Evolutionary conservation across 2,797 vertebrate species (phyloP), one percentile per base, ranked within the genome.

Genomic region (Geotria australis): DNA sequence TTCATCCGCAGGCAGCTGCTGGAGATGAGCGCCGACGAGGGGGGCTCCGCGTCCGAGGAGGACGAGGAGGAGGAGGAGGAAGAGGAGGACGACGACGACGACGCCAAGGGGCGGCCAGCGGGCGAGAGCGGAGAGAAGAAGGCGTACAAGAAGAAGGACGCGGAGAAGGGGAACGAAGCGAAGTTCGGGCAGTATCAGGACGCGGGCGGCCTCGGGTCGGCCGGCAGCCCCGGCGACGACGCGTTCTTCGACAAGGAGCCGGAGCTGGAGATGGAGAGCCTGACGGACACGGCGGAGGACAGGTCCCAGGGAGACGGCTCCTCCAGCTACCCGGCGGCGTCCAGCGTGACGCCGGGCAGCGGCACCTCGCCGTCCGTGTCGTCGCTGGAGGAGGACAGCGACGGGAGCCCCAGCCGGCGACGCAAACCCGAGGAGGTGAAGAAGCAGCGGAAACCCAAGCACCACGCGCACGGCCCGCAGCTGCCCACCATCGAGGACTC

Each of bases 21-120:
- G 69, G 89, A 96, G 70, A 98, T 98, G 88, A 96, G 91, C 8
- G 91, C 91, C 0, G 93, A 98, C 67, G 93, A 99, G 66, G 91
- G 95, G 60, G 88, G 51, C 15, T 55, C 93, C 61, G 62, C 76
- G 8, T 57, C 59, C 1, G 73, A 76, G 56, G 81, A 81, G 61
- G 84, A 76, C 6, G 82, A 80, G 1, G 79, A 85, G 61, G 70
- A 74, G 59, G 78, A 76, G 62, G 83, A 85, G 57, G 85, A 91
- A 61, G 81, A 86, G 24, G 70, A 73, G 3, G 86, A 89, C 65
- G 71, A 63, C 48, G 64, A 71, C 45, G 79, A 83, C 12, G 66
- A 64, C 58, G 60, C 62, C 57, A 75, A 72, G 62, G 51, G 51
- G n/a, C 73, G 73, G 64, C 68, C 63, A 0, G 78, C 70, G 1